Base-by-base conservation (phyloP, 2,113 vertebrate species). In the Oncorhynchus nerka region DNA sequence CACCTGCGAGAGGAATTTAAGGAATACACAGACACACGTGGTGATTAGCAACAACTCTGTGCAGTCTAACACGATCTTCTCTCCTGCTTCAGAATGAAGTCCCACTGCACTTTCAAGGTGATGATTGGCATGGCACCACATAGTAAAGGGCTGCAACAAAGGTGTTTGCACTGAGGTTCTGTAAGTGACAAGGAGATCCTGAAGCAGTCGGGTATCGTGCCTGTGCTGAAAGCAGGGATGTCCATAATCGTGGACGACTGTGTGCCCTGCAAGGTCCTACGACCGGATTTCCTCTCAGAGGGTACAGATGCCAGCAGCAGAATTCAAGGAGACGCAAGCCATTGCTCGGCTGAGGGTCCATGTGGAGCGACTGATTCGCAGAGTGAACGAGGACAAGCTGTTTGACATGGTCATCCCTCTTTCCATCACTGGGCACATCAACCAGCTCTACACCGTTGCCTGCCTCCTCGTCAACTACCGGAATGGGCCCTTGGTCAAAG, bases 381-480 rank as follows among this genome's bases (percentile, higher is more conserved):
- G 59, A 9, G 70, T 76, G 9, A 82, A 79, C 15, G 59, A 78
- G 71, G n/a, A 78, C 62, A 80, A 80, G 57, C 39, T 83, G 1
- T 78, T 80, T 71, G 78, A 83, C 4, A 72, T 62, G 0, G 22
- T 26, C 15, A 80, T 80, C 34, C 75, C 72, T 49, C 61, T 68
- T 9, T 57, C 32, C 65, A 62, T 69, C 16, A 30, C 39, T 5
- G 16, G 62, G 30, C 72, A 20, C 62, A 78, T 83, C 16, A 83
- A 80, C 48, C 71, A 77, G 64, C 34, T 80, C 8, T 75, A 55
- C 61, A 71, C 71, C 11, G 71, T 83, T 4, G 67, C 75, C 51
- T 83, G 78, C 51, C 78, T 78, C 39, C 39, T 45, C 8, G 2
- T 45, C 39, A 45, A 45, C 39, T 45, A 45, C 39, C 39, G 8